Evolutionary conservation across 2,888 invertebrate genomes (phyloP).

Genomic region (Noctua fimbriata): DNA sequence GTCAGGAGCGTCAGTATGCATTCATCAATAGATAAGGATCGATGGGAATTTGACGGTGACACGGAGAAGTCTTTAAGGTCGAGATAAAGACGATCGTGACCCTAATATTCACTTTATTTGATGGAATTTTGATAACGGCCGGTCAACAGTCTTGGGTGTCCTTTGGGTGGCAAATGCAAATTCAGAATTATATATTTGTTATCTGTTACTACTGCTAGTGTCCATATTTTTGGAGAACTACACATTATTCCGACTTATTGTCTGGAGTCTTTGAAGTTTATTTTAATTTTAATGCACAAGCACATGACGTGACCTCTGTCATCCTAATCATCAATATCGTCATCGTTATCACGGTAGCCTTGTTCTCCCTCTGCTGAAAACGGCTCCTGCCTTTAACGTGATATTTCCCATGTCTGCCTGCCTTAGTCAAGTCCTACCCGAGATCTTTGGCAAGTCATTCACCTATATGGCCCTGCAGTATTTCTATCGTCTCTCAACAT

Average conservation of each 20-base stretch:
- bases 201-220: not conserved
- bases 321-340: not conserved
- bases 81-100: slow-evolving; percentile 55
- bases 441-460: not conserved
- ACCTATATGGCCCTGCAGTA: not conserved
- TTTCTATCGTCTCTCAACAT: not conserved
- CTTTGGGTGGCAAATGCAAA: not conserved
- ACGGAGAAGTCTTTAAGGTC: slow-evolving; percentile 33
- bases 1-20: slow-evolving; percentile 23
- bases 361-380: not conserved
- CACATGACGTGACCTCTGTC: no score
- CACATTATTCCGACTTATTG: not conserved
- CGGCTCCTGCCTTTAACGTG: not conserved
- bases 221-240: not conserved
- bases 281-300: not conserved
- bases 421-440: not conserved
- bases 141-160: not conserved
- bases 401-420: not conserved
- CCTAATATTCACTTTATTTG: slow-evolving; percentile 26
- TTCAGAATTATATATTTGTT: not conserved
- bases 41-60: slow-evolving; percentile 41
- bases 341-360: not conserved
- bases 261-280: not conserved
- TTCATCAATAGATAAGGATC: slow-evolving; percentile 52
- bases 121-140: not conserved